Evolutionary conservation across 2,888 invertebrate genomes (phyloP).

Genomic region (Melinaea menophilus): DNA sequence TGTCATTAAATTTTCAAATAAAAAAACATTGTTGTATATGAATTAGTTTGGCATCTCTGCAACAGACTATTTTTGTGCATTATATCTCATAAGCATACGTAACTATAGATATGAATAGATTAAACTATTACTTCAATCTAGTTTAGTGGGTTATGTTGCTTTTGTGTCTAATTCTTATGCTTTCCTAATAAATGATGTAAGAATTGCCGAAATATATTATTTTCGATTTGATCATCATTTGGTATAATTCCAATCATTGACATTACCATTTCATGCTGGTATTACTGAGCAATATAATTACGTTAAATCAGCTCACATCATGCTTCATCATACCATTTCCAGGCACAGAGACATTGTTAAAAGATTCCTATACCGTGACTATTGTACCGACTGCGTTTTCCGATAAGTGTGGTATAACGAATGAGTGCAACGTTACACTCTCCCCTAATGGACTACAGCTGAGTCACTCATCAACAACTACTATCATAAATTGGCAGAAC

Average conservation of each 20-base stretch:
- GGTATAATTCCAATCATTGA: constrained; percentile 16
- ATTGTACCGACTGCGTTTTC: constrained; percentile 81
- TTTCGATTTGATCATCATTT: constrained; percentile 15
- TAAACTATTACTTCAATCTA: background rate
- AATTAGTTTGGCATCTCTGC: no score
- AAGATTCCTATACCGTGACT: constrained; percentile 78
- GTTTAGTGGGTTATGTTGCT: background rate
- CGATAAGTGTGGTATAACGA: constrained; percentile 76
- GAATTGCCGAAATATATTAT: no score
- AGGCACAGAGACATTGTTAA: constrained; percentile 69
- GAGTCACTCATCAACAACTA: constrained; percentile 69
- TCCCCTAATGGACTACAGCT: constrained; percentile 76
- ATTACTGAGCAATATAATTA: constrained; percentile 18
- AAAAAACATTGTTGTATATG: no score
- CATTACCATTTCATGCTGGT: constrained; percentile 29
- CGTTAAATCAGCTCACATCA: constrained; percentile 36
- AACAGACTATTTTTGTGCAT: no score
- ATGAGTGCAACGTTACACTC: constrained; percentile 78
- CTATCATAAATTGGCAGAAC: constrained; percentile 79
- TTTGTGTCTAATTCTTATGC: background rate
- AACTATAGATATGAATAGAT: background rate
- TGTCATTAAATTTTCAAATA: no score
- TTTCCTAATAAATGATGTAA: background rate
- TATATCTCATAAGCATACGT: no score
- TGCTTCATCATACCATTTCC: constrained; percentile 48